Percentiles rank a stretch among this genome's conserved stretches.
phyloP scores from a whole-genome alignment of 2,888 invertebrate species.

The Cetonia aurata region DNA sequence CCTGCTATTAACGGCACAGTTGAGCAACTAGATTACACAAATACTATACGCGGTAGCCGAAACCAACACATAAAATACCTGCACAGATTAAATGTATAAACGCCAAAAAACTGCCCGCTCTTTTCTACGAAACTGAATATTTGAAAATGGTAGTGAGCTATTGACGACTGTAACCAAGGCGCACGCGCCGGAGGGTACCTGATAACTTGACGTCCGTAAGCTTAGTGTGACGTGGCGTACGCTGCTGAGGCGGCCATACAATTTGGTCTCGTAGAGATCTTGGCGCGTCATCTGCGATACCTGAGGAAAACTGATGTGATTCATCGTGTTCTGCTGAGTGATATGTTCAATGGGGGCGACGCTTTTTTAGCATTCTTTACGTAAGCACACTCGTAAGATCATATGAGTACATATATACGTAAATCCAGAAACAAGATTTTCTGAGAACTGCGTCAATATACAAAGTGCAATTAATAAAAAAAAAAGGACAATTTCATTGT shows the following conservation, averaged over 20 bases:
- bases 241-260: slow-evolving; percentile 50
- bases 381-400: no score
- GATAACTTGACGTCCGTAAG: slow-evolving; percentile 62
- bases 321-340: slow-evolving; percentile 23
- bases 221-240: slow-evolving; percentile 50
- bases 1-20: no score
- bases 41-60: neutral
- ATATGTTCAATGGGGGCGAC: no score
- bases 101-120: slow-evolving; percentile 37
- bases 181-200: slow-evolving; percentile 55
- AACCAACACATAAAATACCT: neutral
- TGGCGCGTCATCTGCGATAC: slow-evolving; percentile 43
- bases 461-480: no score
- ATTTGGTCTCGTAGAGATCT: slow-evolving; percentile 47
- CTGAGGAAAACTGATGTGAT: slow-evolving; percentile 44
- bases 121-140: slow-evolving; percentile 37
- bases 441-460: no score
- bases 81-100: slow-evolving; percentile 24
- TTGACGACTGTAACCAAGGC: neutral
- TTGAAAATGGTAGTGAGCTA: slow-evolving; percentile 24
- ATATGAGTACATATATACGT: no score
- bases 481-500: no score
- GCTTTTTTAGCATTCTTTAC: no score
- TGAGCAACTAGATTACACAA: neutral
- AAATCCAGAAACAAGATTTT: no score